A percentile compares a stretch with the other conserved stretches of the same genome.
These are phyloP conservation scores for Galleria mellonella DNA, from an alignment of 1,140 invertebrate genomes.

Conservation along the genomic window DNA sequence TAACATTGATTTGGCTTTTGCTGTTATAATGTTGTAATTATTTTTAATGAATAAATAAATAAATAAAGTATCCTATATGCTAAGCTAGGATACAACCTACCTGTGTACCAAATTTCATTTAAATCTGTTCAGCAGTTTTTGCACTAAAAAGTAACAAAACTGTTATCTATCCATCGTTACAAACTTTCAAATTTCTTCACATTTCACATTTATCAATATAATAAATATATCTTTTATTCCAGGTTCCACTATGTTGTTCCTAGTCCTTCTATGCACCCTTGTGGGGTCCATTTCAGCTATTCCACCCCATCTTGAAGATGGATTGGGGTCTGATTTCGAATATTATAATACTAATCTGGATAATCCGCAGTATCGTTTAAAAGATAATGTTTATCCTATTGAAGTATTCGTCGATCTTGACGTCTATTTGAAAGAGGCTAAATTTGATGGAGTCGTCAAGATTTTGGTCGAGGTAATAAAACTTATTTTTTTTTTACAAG, in stretches of 20 bases:
- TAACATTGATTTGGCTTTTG: too few relatives aligned
- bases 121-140: too few relatives aligned
- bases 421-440: slow-evolving; percentile 38
- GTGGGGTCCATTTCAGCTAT: slow-evolving; percentile 23
- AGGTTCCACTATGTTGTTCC: slow-evolving; percentile 33
- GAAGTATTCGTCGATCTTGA: slow-evolving; percentile 42
- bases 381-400: slow-evolving; percentile 38
- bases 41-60: too few relatives aligned
- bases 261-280: slow-evolving; percentile 21
- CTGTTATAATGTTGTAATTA: too few relatives aligned
- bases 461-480: slow-evolving; percentile 30
- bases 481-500: too few relatives aligned
- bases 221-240: slow-evolving; percentile 3
- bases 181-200: too few relatives aligned
- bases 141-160: too few relatives aligned
- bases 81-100: too few relatives aligned
- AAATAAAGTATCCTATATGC: too few relatives aligned
- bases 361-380: slow-evolving; percentile 41
- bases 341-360: slow-evolving; percentile 41
- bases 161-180: too few relatives aligned
- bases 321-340: slow-evolving; percentile 37
- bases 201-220: too few relatives aligned
- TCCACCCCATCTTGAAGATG: slow-evolving; percentile 14
- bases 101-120: too few relatives aligned
- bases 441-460: slow-evolving; percentile 42